phyloP scores from a whole-genome alignment of 23 tunicate species.

The Ciona savignyi region DNA sequence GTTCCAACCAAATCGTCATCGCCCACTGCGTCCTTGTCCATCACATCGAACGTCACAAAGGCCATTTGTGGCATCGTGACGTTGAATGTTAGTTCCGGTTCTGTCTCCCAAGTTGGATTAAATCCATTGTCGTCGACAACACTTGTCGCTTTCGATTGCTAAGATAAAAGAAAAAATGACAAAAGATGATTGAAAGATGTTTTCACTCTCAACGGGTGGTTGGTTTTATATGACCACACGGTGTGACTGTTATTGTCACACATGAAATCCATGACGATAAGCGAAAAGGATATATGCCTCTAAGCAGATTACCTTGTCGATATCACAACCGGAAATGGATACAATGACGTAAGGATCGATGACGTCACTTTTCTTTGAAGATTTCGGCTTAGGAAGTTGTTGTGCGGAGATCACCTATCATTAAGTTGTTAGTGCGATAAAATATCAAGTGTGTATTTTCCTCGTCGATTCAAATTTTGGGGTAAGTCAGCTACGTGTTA shows the following conservation, averaged over 20 bases:
- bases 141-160: conserved; percentile 24
- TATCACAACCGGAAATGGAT: conserved; percentile 36
- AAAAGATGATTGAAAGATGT: not conserved
- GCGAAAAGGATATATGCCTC: no score
- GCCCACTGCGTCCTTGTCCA: conserved; percentile 57
- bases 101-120: conserved; percentile 40
- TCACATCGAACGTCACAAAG: conserved; percentile 34
- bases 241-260: no score
- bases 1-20: conserved; percentile 36
- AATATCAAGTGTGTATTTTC: no score
- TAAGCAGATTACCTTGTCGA: conserved; percentile 62
- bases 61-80: conserved; percentile 30
- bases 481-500: no score
- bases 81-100: conserved; percentile 12
- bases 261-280: no score
- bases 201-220: not conserved
- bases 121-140: conserved; percentile 41
- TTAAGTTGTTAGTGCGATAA: no score
- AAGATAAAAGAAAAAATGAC: not conserved
- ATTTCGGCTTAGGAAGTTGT: conserved; percentile 78
- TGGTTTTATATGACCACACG: not conserved
- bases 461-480: no score
- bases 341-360: conserved; percentile 80
- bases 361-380: conserved; percentile 41
- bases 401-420: conserved; percentile 83